Evolutionary conservation across 2,888 invertebrate species (phyloP), one percentile per base, ranked within the genome.

Genomic region (Hermaeophaga mercurialis): DNA sequence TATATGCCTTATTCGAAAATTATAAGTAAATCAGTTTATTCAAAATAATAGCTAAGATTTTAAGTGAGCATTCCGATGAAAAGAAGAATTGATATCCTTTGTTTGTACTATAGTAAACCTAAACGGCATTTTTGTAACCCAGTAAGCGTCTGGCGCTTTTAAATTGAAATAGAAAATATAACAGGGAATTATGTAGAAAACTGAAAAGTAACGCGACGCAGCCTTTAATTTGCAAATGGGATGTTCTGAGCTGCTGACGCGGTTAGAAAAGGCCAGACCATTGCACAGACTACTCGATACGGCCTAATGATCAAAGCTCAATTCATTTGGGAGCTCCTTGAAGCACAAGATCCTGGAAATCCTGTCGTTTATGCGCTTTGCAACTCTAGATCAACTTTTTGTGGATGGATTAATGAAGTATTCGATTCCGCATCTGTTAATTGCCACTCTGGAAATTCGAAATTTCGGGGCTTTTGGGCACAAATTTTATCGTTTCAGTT

Each of bases 141-240:
- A n/a, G n/a, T n/a, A n/a, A n/a, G n/a, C n/a, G n/a, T n/a, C n/a
- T n/a, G n/a, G n/a, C n/a, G n/a, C n/a, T n/a, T n/a, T n/a, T n/a
- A n/a, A n/a, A n/a, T n/a, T n/a, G n/a, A n/a, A n/a, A n/a, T n/a
- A n/a, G n/a, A n/a, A n/a, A n/a, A n/a, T n/a, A n/a, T n/a, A n/a
- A n/a, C n/a, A n/a, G n/a, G n/a, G n/a, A n/a, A n/a, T n/a, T n/a
- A n/a, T n/a, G n/a, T n/a, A n/a, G n/a, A n/a, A n/a, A n/a, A n/a
- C n/a, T n/a, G n/a, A n/a, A n/a, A n/a, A n/a, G n/a, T n/a, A n/a
- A 31, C 12, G 4, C 11, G 73, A 73, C 70, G 73, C 70, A 69
- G 70, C 70, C 75, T 75, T 75, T 75, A 75, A 76, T 76, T 76
- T 76, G 73, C 73, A 76, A 76, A 75, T 75, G 73, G 75, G 66